Percentiles rank a stretch among this genome's conserved stretches.
phyloP scores from a whole-genome alignment of 2,113 vertebrate species.

The Corythornis madagascariensis region DNA sequence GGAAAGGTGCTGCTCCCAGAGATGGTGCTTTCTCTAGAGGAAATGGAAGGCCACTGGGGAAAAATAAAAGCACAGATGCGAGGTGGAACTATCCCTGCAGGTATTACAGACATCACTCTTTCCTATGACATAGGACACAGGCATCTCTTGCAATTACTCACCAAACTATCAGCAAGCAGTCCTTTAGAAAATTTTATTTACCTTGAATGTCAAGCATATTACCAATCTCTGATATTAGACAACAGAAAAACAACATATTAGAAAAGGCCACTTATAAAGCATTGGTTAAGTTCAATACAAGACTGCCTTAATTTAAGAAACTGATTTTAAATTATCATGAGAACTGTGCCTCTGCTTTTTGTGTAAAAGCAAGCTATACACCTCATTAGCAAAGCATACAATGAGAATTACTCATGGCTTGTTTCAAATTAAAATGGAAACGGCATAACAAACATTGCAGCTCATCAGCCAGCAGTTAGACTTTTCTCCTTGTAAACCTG shows the following conservation, averaged over 20 bases:
- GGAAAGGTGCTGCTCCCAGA: not conserved
- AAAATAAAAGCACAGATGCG: not conserved
- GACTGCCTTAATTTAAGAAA: constrained; percentile 66
- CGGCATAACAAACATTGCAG: constrained; percentile 39
- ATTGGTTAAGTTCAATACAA: constrained; percentile 30
- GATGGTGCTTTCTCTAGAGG: not conserved
- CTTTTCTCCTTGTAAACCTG: constrained; percentile 37
- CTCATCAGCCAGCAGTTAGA: constrained; percentile 40
- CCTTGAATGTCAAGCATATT: constrained; percentile 71
- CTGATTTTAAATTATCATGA: not conserved
- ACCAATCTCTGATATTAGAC: constrained; percentile 49
- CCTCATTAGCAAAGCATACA: constrained; percentile 54
- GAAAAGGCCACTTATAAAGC: constrained; percentile 50
- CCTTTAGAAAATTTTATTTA: constrained; percentile 74
- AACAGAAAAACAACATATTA: constrained; percentile 45
- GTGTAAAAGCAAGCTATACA: constrained; percentile 44
- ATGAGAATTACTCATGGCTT: constrained; percentile 55
- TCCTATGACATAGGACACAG: not conserved
- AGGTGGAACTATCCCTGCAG: not conserved
- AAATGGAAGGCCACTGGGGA: not conserved
- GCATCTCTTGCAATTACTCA: not conserved
- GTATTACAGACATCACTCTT: not conserved
- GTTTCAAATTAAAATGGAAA: constrained; percentile 61
- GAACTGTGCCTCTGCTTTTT: constrained; percentile 27
- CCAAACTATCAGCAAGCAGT: not conserved